Evolutionary conservation across 2,113 vertebrate species (phyloP).

Genomic region (Psittacus erithacus): DNA sequence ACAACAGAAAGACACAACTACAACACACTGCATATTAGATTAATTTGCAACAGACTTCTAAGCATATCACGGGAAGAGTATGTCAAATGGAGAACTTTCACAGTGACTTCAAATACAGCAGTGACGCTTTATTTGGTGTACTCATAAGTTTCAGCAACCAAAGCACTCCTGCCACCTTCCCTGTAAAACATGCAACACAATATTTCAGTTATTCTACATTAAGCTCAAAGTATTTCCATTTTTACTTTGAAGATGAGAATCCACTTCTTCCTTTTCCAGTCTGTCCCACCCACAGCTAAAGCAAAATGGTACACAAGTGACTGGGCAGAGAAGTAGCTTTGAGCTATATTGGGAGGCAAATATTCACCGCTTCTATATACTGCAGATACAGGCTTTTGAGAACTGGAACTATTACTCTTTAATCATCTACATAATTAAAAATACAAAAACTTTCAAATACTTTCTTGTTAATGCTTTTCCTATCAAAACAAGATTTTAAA

Average conservation of each 20-base stretch:
- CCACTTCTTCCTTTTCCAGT: not conserved
- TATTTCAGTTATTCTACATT: not conserved
- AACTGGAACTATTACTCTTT: not conserved
- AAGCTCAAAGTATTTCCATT: not conserved
- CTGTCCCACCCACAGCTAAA: not conserved
- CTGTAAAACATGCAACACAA: not conserved
- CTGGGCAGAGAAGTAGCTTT: not conserved
- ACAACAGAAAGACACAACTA: not conserved
- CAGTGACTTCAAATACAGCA: not conserved
- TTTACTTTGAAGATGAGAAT: not conserved
- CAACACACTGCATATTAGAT: not conserved
- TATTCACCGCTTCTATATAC: not conserved
- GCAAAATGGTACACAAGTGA: rapidly evolving
- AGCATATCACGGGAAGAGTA: not conserved
- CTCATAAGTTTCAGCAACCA: not conserved
- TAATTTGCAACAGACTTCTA: not conserved
- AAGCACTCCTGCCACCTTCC: not conserved
- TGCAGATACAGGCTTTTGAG: not conserved
- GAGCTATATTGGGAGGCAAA: not conserved
- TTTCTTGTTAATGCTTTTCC: not conserved
- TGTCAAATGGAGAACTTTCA: not conserved
- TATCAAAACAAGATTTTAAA: not conserved
- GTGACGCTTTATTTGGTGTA: not conserved
- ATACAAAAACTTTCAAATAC: not conserved
- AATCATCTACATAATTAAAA: not conserved